Base-by-base conservation (phyloP, 2,888 invertebrate species). In the Athrips mouffetella region DNA sequence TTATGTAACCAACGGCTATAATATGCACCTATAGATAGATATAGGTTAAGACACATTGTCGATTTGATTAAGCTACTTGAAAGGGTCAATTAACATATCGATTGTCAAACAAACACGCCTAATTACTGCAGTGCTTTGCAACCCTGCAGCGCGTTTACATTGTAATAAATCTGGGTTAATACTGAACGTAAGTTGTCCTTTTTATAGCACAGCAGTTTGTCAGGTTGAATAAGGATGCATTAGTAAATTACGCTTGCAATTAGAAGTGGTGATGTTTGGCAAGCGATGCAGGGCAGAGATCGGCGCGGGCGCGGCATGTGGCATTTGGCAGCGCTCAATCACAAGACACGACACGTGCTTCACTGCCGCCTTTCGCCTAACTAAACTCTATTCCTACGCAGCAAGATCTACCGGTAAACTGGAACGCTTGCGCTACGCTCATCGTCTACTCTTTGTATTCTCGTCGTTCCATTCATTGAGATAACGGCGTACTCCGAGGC, bases 271-370 rank as follows among this genome's bases (percentile, higher is more conserved):
- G 73, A 76, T 74, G 76, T 73, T 82, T 81, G 80, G 77, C 81
- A 65, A 73, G 73, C 67, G 71, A 67, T 65, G 56, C 69, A 61
- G 75, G 71, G 69, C 76, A 62, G 73, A 76, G 82, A 81, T 81
- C 79, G 72, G 62, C 66, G 53, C 59, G 59, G 65, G 72, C 70
- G 63, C 66, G 71, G 65, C 59, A 59, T 58, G 54, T 52, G 58
- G 76, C 78, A 74, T 70, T 76, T 81, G 81, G 76, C 80, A 72
- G 66, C 76, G 55, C 71, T 81, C 79, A 73, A 83, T 85, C 84
- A 83, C 68, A 63, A 53, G 55, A 52, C 50, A 57, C 58, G 67
- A 61, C 65, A 65, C 65, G 62, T 63, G 63, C 61, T 60, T n/a
- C n/a, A n/a, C n/a, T 55, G 62, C 55, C 45, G 37, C 54, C 25